Conservation (phyloP, 2,888 invertebrate genomes). For the Eristalis arbustorum region DNA sequence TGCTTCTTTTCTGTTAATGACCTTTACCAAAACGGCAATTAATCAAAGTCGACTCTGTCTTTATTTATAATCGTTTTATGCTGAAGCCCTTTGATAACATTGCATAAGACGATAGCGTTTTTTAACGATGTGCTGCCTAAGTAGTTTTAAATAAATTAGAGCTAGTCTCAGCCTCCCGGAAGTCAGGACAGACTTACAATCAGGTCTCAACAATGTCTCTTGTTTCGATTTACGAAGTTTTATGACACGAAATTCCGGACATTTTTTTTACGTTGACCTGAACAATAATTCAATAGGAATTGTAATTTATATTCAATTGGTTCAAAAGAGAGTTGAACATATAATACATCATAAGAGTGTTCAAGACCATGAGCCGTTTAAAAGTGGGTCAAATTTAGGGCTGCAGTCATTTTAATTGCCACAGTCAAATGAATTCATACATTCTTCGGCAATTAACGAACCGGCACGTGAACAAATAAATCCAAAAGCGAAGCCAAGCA, state of each 20-base stretch:
- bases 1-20: neutral
- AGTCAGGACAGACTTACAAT: neutral
- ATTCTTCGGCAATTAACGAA: neutral
- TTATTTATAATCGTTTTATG: neutral
- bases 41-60: neutral
- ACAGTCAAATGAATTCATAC: neutral
- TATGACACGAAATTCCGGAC: neutral
- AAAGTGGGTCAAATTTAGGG: neutral
- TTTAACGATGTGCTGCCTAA: neutral
- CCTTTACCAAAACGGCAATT: neutral
- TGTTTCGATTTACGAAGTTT: neutral
- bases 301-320: neutral
- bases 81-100: neutral
- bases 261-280: neutral
- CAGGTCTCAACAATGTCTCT: neutral
- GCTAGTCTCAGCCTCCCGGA: neutral
- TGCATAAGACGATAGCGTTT: neutral
- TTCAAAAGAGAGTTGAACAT: neutral
- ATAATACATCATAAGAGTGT: neutral
- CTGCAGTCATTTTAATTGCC: neutral
- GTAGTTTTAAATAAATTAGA: neutral
- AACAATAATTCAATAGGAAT: no score
- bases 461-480: neutral
- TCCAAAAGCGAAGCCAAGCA: neutral
- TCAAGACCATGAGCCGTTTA: neutral